A percentile compares a stretch with the other conserved stretches of the same genome.
These are phyloP conservation scores for Dissostichus mawsoni DNA, from an alignment of 2,113 vertebrate genomes.

Conservation along the genomic window DNA sequence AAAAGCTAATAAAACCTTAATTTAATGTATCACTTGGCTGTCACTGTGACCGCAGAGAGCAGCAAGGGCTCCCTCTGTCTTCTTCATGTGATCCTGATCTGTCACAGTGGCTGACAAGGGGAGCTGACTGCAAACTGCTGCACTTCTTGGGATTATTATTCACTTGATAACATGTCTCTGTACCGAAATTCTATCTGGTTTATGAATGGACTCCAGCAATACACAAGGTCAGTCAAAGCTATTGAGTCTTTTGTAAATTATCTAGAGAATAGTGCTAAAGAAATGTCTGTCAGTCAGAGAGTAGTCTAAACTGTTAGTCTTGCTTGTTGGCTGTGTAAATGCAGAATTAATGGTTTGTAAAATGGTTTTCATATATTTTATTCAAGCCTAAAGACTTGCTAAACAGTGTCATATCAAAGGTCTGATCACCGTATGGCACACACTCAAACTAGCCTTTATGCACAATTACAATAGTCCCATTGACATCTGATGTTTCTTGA, in stretches of 20 bases:
- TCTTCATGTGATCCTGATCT: constrained; percentile 46
- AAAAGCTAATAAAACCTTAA: constrained; percentile 23
- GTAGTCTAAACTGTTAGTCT: not conserved
- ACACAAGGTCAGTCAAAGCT: constrained; percentile 78
- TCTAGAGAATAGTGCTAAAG: not conserved
- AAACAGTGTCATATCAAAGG: constrained; percentile 21
- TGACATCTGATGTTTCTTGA: constrained; percentile 58
- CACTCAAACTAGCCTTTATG: constrained; percentile 64
- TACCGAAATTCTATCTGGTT: constrained; percentile 83
- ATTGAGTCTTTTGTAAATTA: not conserved
- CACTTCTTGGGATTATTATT: constrained; percentile 5
- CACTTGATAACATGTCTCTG: constrained; percentile 75
- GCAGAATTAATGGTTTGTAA: not conserved
- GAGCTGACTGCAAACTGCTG: not conserved
- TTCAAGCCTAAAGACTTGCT: not conserved
- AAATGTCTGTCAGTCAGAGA: not conserved
- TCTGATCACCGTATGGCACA: constrained; percentile 58
- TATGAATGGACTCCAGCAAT: constrained; percentile 81
- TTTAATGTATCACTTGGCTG: not conserved
- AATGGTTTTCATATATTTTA: not conserved
- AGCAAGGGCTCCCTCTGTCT: constrained; percentile 5
- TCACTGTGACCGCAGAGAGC: constrained; percentile 53
- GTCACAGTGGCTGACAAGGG: constrained; percentile 28
- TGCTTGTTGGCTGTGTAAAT: not conserved
- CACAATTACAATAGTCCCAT: constrained; percentile 66